Evolutionary conservation across 1,140 invertebrate species (phyloP).

Genomic region (Sarcophaga peregrina): DNA sequence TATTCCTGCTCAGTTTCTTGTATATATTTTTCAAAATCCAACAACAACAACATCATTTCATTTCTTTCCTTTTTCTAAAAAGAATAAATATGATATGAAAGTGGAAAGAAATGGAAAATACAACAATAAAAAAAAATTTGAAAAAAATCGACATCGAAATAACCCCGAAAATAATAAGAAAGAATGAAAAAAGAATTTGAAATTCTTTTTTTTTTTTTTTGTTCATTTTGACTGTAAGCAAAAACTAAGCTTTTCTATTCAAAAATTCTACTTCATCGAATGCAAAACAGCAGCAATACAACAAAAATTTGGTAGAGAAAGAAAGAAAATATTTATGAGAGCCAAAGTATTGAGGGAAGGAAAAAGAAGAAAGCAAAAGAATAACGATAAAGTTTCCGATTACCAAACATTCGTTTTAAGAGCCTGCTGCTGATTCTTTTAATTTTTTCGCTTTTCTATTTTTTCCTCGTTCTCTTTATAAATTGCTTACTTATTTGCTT

Average conservation of each 20-base stretch:
- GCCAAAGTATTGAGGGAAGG: neutral
- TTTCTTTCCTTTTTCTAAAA: neutral
- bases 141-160: neutral
- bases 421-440: conserved; percentile 14
- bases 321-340: no score
- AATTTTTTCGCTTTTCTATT: neutral
- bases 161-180: conserved; percentile 22
- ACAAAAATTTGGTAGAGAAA: neutral
- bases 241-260: conserved; percentile 41
- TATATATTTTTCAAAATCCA: conserved; percentile 31
- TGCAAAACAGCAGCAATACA: conserved; percentile 22
- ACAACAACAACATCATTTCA: neutral
- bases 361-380: neutral
- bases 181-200: neutral
- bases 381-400: conserved; percentile 32
- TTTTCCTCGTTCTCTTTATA: no score
- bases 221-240: conserved; percentile 18
- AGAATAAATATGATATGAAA: conserved; percentile 21
- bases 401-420: conserved; percentile 32
- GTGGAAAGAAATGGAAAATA: neutral
- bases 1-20: neutral
- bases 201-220: no score
- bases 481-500: no score
- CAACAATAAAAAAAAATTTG: neutral
- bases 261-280: conserved; percentile 40